phyloP scores from a whole-genome alignment of 2,888 invertebrate species.

The Harpagoxenus sublaevis region DNA sequence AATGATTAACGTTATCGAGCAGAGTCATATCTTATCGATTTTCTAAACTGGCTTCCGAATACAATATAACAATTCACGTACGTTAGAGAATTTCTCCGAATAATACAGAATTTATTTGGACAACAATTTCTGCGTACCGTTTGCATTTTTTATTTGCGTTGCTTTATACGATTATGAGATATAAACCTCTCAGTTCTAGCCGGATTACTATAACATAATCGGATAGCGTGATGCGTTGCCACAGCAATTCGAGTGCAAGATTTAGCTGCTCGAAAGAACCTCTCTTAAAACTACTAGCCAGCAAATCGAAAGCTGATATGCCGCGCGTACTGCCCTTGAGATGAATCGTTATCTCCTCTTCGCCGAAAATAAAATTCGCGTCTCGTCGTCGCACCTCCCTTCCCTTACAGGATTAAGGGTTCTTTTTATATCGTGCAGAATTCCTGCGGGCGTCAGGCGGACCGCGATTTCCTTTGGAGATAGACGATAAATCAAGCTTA shows the following conservation, averaged over 20 bases:
- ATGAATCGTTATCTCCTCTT: slow-evolving; percentile 37
- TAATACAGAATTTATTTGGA: background rate
- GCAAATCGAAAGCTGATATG: slow-evolving; percentile 34
- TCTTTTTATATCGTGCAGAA: slow-evolving; percentile 12
- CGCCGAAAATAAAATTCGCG: slow-evolving; percentile 38
- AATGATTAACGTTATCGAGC: background rate
- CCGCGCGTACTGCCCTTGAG: background rate
- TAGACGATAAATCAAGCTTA: slow-evolving; percentile 44
- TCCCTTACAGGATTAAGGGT: slow-evolving; percentile 28
- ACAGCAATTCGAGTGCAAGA: slow-evolving; percentile 13
- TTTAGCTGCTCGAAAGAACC: background rate
- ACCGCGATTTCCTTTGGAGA: slow-evolving; percentile 52
- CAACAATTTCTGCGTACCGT: background rate
- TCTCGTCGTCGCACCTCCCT: slow-evolving; percentile 8
- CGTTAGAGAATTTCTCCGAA: background rate
- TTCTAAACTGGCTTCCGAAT: background rate
- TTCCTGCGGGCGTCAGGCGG: slow-evolving; percentile 8
- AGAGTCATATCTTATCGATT: background rate
- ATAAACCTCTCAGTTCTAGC: background rate
- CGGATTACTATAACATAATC: background rate
- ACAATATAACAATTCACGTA: background rate
- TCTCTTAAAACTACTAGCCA: slow-evolving; percentile 15
- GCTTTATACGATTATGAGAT: background rate
- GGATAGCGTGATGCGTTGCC: background rate
- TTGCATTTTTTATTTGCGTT: background rate